Evolutionary conservation across 2,797 vertebrate genomes (phyloP).

Genomic region (Labroides dimidiatus): DNA sequence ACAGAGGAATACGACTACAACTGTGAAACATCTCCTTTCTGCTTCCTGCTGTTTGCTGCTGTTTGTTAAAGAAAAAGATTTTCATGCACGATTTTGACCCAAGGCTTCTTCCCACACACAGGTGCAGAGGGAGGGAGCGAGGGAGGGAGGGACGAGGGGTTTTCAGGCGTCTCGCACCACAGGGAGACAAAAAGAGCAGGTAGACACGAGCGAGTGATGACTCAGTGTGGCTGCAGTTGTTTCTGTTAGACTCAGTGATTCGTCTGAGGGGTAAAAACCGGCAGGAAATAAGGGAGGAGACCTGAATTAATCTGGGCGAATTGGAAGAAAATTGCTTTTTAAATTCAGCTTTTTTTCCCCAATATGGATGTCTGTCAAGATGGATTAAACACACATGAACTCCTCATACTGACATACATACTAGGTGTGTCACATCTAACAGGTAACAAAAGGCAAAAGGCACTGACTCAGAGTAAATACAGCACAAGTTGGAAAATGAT

Average conservation of each 20-base stretch:
- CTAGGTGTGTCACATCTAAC: too few species aligned
- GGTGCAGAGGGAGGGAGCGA: slow-evolving; percentile 13
- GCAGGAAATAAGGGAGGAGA: neutral
- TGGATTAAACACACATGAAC: neutral
- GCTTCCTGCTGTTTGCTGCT: neutral
- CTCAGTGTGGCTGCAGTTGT: slow-evolving; percentile 31
- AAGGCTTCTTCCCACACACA: slow-evolving; percentile 33
- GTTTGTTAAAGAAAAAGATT: slow-evolving; percentile 9
- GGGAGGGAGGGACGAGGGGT: slow-evolving; percentile 19
- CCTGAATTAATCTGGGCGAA: slow-evolving; percentile 30
- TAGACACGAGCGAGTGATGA: slow-evolving; percentile 25
- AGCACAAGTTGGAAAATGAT: slow-evolving; percentile 1
- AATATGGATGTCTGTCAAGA: neutral
- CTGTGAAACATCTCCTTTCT: neutral
- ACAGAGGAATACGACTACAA: too few species aligned
- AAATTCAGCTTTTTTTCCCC: neutral
- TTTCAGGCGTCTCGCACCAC: slow-evolving; percentile 39
- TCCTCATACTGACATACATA: too few species aligned
- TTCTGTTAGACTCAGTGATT: slow-evolving; percentile 14
- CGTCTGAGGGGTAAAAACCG: neutral
- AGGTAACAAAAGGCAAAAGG: too few species aligned
- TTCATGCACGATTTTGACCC: slow-evolving; percentile 27
- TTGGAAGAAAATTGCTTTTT: slow-evolving; percentile 7
- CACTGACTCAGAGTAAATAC: slow-evolving; percentile 43
- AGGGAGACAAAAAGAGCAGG: slow-evolving; percentile 30